phyloP scores from a whole-genome alignment of 2,797 vertebrate species.

The Astyanax mexicanus region DNA sequence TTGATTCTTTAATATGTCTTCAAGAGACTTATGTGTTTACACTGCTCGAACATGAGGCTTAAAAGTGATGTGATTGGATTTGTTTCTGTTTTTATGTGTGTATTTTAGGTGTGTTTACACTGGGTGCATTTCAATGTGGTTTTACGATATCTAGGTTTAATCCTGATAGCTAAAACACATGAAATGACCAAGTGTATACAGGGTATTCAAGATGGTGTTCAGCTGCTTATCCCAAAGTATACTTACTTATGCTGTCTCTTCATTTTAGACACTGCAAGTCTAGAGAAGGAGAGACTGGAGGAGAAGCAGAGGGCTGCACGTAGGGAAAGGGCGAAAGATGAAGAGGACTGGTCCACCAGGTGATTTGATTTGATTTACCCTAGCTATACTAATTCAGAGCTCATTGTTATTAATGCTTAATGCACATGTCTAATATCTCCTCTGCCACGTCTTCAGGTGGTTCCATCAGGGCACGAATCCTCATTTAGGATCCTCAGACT shows the following conservation, averaged over 20 bases:
- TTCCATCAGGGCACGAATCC: slow-evolving; percentile 87
- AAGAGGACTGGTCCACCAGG: slow-evolving; percentile 91
- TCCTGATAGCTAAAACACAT: too few relatives aligned
- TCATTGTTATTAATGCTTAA: not conserved
- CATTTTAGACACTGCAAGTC: slow-evolving; percentile 86
- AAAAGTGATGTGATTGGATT: too few relatives aligned
- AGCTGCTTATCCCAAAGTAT: too few relatives aligned
- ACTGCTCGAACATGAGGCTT: too few relatives aligned
- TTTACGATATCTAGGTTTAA: too few relatives aligned
- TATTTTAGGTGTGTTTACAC: too few relatives aligned
- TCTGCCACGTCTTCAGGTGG: slow-evolving; percentile 68
- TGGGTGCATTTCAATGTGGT: too few relatives aligned
- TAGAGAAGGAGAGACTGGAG: slow-evolving; percentile 93
- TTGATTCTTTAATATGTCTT: too few relatives aligned
- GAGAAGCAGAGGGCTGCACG: slow-evolving; percentile 93
- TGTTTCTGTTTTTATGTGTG: too few relatives aligned
- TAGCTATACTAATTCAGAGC: not conserved
- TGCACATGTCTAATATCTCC: not conserved
- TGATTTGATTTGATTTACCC: slow-evolving; percentile 66
- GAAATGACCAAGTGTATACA: too few relatives aligned
- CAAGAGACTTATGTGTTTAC: too few relatives aligned
- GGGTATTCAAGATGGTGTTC: too few relatives aligned
- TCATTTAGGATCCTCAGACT: slow-evolving; percentile 88
- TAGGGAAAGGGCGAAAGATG: slow-evolving; percentile 86
- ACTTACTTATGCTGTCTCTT: not conserved